These are phyloP conservation scores for Dolichomitus sp. DNA, from an alignment of 2,888 invertebrate genomes.

Conservation along the genomic window DNA sequence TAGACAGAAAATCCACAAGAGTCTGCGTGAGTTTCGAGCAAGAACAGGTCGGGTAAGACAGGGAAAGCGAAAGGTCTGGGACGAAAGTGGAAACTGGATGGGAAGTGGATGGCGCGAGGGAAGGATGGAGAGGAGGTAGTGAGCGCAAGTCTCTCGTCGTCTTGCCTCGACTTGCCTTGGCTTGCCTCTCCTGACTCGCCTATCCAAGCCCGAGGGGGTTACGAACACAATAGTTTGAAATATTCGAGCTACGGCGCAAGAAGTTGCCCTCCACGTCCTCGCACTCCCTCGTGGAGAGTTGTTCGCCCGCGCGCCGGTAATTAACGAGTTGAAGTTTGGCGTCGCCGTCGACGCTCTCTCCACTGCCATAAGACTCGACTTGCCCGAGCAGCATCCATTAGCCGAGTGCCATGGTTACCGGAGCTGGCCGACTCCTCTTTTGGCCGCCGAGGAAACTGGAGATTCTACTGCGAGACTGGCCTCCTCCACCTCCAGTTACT, in stretches of 20 bases:
- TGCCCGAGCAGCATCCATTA: slow-evolving; percentile 83
- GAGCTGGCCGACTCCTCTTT: slow-evolving; percentile 79
- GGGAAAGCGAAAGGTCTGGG: slow-evolving; percentile 58
- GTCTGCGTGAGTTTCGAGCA: slow-evolving; percentile 49
- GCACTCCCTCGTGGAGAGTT: slow-evolving; percentile 28
- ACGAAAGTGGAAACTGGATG: slow-evolving; percentile 64
- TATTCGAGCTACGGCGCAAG: slow-evolving; percentile 84
- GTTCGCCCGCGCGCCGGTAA: slow-evolving; percentile 80
- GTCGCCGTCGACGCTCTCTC: slow-evolving; percentile 76
- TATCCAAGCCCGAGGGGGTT: slow-evolving; percentile 83
- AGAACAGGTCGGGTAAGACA: slow-evolving; percentile 33
- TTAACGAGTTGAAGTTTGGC: slow-evolving; percentile 87
- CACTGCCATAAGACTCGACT: slow-evolving; percentile 63
- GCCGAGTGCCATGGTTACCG: slow-evolving; percentile 82
- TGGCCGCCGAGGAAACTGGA: slow-evolving; percentile 80
- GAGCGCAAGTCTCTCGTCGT: slow-evolving; percentile 51
- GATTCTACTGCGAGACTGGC: slow-evolving; percentile 59
- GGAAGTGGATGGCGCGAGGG: slow-evolving; percentile 48
- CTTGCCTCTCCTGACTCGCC: slow-evolving; percentile 58
- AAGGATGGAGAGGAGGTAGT: slow-evolving; percentile 47
- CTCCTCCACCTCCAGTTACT: slow-evolving; percentile 58
- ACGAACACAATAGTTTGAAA: slow-evolving; percentile 86
- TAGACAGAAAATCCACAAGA: slow-evolving; percentile 57
- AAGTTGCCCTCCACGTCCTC: slow-evolving; percentile 76
- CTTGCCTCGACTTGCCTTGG: slow-evolving; percentile 49